A percentile compares a stretch with the other conserved stretches of the same genome.
phyloP scores from a whole-genome alignment of 2,888 invertebrate genomes.

The Limnephilus rhombicus region DNA sequence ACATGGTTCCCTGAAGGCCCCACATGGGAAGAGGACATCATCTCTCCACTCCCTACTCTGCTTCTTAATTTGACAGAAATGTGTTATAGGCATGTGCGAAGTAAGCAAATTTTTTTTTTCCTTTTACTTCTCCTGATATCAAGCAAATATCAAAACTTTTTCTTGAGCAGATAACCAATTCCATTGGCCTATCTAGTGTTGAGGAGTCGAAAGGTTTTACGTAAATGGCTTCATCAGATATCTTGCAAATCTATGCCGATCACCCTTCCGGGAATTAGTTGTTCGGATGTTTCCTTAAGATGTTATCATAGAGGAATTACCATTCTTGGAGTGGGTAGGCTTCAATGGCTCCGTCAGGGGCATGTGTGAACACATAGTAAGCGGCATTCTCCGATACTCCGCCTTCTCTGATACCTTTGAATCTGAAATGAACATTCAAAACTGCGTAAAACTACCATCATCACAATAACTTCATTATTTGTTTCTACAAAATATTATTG shows the following conservation, averaged over 20 bases:
- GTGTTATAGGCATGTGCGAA: too few relatives aligned
- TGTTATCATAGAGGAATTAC: conserved; percentile 72
- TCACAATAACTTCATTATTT: neutral
- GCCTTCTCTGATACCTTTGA: conserved; percentile 95
- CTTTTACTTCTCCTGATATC: too few relatives aligned
- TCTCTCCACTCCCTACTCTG: too few relatives aligned
- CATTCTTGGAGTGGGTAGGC: conserved; percentile 97
- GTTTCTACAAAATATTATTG: too few relatives aligned
- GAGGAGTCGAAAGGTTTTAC: too few relatives aligned
- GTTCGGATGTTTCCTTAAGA: neutral
- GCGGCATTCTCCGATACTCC: conserved; percentile 98
- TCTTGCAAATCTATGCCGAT: neutral
- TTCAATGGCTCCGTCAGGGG: conserved; percentile 95
- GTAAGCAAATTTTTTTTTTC: too few relatives aligned
- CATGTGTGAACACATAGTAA: conserved; percentile 98
- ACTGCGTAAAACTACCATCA: neutral
- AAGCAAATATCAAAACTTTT: too few relatives aligned
- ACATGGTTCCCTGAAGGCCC: too few relatives aligned
- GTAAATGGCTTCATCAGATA: neutral
- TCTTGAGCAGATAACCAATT: too few relatives aligned
- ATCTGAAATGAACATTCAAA: conserved; percentile 73
- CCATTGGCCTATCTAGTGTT: neutral
- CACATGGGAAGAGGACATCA: too few relatives aligned
- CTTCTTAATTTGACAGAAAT: neutral
- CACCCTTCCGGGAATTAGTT: neutral